Evolutionary conservation across 2,797 vertebrate genomes (phyloP).

Genomic region (Nyctibius grandis): DNA sequence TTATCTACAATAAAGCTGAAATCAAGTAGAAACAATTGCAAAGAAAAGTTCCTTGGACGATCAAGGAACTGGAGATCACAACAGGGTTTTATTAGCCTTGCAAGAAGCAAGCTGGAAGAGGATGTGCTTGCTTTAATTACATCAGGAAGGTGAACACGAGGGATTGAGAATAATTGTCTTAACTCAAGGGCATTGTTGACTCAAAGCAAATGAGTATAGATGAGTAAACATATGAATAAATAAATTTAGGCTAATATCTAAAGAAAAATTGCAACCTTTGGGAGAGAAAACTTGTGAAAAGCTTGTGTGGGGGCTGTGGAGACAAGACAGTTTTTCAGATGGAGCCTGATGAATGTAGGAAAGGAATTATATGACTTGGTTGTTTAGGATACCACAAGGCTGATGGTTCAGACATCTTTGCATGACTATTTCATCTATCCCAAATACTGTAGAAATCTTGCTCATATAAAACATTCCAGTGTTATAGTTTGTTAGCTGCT

Average conservation of each 20-base stretch:
- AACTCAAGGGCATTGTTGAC: background rate
- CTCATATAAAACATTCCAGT: background rate
- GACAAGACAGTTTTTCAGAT: background rate
- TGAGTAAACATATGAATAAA: background rate
- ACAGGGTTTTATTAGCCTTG: background rate
- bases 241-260: background rate
- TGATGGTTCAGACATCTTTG: background rate
- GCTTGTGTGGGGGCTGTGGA: background rate
- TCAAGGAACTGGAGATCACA: background rate
- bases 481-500: constrained; percentile 13
- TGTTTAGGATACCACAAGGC: background rate
- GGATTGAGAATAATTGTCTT: background rate
- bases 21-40: background rate
- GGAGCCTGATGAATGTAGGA: background rate
- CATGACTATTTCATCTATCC: background rate
- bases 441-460: constrained; percentile 1
- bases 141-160: background rate
- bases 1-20: background rate
- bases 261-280: background rate
- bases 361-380: background rate
- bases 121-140: background rate
- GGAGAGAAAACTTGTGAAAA: background rate
- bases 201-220: background rate
- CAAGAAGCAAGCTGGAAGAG: background rate
- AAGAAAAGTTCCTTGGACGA: background rate